Conservation (phyloP, 2,888 invertebrate genomes). For the Andrena hattorfiana region DNA sequence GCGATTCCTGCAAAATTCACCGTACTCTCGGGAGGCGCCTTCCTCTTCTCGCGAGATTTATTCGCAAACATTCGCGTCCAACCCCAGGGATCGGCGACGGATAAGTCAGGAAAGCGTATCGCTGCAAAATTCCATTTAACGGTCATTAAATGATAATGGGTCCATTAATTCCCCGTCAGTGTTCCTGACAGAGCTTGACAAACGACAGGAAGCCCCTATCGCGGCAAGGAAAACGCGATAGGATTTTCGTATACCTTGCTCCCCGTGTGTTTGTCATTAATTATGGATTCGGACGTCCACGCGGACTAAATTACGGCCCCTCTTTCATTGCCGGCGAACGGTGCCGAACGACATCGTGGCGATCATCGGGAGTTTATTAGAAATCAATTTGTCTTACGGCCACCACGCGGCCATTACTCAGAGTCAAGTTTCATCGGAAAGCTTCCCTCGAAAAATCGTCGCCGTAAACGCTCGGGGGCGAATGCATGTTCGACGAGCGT, state of each 20-base stretch:
- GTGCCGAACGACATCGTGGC: background rate
- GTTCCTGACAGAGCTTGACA: conserved; percentile 2
- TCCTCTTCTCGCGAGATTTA: conserved; percentile 23
- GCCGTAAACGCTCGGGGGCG: background rate
- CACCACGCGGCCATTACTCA: background rate
- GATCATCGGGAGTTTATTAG: background rate
- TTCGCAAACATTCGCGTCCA: background rate
- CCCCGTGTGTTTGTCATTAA: background rate
- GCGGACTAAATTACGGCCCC: conserved; percentile 5
- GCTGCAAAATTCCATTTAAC: background rate
- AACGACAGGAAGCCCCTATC: conserved; percentile 22
- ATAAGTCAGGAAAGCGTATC: background rate
- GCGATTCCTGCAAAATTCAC: conserved; percentile 9
- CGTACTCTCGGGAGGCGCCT: background rate
- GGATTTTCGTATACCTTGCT: conserved; percentile 26
- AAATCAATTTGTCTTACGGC: background rate
- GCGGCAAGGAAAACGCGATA: conserved; percentile 1
- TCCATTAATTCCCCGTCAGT: background rate
- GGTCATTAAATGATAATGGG: background rate
- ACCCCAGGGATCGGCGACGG: background rate
- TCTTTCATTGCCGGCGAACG: background rate
- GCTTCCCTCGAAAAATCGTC: conserved; percentile 12
- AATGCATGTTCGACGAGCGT: background rate
- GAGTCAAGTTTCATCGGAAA: conserved; percentile 5
- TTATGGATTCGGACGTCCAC: background rate